Evolutionary conservation across 2,113 vertebrate genomes (phyloP), one percentile per base, ranked within the genome.

Genomic region (Galeopterus variegatus): DNA sequence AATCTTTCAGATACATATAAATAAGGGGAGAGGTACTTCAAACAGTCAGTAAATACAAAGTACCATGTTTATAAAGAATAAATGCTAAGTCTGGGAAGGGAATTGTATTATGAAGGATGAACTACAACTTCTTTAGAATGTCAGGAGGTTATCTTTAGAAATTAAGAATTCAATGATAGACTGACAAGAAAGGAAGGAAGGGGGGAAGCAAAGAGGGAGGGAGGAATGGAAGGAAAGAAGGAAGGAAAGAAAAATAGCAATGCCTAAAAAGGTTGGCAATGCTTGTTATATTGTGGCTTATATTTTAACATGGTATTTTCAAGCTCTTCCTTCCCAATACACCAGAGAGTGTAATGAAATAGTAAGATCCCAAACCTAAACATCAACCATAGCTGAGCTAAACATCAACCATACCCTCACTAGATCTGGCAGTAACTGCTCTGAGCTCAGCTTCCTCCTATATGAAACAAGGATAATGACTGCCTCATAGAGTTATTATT

Each of bases 391-490:
- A 76, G 4, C 41, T 41, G 41, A 41, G 41, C 64, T 93, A n/a
- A 93, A 41, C 26, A 94, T 80, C 87, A 81, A 52, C 82, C 90
- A 70, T 24, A 76, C 28, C 84, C 70, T 95, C 93, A 84, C 36
- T 58, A 33, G 58, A 83, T 75, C 67, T 84, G 21, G 45, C 67
- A 94, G 11, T 72, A 93, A 94, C 60, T 67, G 48, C 88, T 76
- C 87, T 90, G 54, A 96, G 72, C 50, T 84, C 81, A 95, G 62
- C n/a, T 90, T 60, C 72, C 60, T 85, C 21, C 9, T 52, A 12
- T 83, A 85, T 76, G 84, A 97, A 96, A 91, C 86, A 56, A 96
- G 31, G 67, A 94, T 88, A 96, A 97, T 69, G 77, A 97, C 90
- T 84, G 90, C 76, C 31, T 90, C 52, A 54, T 0, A 88, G 52